These are phyloP conservation scores for Agelas oroides DNA, from an alignment of 37 sponge, comb jelly and placozoan species.

Conservation along the genomic window DNA sequence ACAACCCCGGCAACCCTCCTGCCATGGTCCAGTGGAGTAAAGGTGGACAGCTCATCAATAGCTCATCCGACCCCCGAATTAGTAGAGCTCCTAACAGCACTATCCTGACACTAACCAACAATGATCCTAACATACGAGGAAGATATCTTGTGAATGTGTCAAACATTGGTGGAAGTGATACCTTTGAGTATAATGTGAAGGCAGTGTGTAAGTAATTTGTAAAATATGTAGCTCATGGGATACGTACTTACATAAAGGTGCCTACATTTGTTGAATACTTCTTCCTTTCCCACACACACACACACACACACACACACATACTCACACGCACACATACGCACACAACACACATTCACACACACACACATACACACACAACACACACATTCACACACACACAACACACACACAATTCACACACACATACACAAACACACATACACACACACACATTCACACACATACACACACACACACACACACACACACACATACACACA, in stretches of 20 bases:
- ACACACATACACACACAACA: no score
- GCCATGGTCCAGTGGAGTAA: not conserved
- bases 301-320: no score
- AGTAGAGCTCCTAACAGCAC: not conserved
- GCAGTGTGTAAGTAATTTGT: not conserved
- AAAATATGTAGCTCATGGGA: no score
- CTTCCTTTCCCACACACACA: no score
- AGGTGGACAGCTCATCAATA: not conserved
- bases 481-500: not conserved
- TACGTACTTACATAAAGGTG: no score
- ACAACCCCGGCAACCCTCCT: not conserved
- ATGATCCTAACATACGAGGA: not conserved
- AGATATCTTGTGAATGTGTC: not conserved
- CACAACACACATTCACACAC: no score
- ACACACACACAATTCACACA: no score
- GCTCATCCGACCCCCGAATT: not conserved
- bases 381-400: no score
- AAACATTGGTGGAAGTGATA: not conserved
- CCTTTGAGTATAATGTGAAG: not conserved
- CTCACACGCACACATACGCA: no score
- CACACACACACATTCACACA: no score
- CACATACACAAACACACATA: no score
- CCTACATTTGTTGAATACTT: no score
- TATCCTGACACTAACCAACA: not conserved
- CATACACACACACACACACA: not conserved